These are phyloP conservation scores for Cyclophora albipunctata DNA, from an alignment of 2,888 invertebrate species.

Conservation along the genomic window DNA sequence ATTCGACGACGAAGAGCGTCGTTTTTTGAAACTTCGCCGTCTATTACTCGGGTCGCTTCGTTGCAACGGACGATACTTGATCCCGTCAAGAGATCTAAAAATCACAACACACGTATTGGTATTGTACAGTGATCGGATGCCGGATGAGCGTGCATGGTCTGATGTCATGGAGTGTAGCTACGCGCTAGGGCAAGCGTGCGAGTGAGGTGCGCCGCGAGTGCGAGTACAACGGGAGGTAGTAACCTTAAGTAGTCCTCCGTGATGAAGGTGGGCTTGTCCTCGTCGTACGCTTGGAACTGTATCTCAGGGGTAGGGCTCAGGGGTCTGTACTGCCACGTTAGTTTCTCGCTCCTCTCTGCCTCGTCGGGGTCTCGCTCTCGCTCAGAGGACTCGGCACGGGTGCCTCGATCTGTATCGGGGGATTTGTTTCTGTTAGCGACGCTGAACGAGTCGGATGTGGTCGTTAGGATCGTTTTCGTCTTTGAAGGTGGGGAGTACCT, in stretches of 20 bases:
- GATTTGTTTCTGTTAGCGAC: conserved; percentile 60
- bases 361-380: conserved; percentile 41
- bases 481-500: conserved; percentile 59
- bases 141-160: conserved; percentile 47
- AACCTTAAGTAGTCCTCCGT: conserved; percentile 72
- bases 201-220: conserved; percentile 34
- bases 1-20: conserved; percentile 76
- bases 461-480: conserved; percentile 60
- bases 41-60: conserved; percentile 78
- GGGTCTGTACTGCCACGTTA: conserved; percentile 66
- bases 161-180: conserved; percentile 40
- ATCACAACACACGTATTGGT: conserved; percentile 64
- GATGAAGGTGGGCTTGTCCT: conserved; percentile 52
- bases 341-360: conserved; percentile 41
- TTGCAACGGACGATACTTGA: conserved; percentile 76
- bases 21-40: conserved; percentile 76
- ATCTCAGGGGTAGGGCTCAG: conserved; percentile 59
- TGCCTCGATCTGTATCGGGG: conserved; percentile 57
- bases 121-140: conserved; percentile 47
- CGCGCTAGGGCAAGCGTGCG: conserved; percentile 44
- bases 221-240: conserved; percentile 40
- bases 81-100: conserved; percentile 79
- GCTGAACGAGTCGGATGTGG: conserved; percentile 58
- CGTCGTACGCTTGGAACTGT: conserved; percentile 74
- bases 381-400: conserved; percentile 54